Conservation (phyloP, 1,140 invertebrate species). For the Ladona fulva region DNA sequence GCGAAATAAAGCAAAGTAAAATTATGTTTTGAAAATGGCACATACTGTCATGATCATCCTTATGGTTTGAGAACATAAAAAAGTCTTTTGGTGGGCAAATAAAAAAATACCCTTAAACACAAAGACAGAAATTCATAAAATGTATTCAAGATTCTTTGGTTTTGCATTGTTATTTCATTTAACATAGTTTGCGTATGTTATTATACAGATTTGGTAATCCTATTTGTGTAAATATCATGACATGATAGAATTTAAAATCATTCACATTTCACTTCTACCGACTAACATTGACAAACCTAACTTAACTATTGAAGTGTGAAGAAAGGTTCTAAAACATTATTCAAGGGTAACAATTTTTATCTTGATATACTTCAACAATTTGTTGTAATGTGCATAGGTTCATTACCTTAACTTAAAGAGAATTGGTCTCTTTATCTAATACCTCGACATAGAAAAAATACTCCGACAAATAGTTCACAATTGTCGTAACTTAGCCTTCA, state of each 20-base stretch:
- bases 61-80: not conserved
- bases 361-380: too few species aligned
- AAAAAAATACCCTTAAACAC: not conserved
- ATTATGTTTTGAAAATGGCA: not conserved
- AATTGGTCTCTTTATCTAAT: not conserved
- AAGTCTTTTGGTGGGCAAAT: not conserved
- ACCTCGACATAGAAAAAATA: not conserved
- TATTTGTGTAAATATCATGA: too few species aligned
- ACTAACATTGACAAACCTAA: too few species aligned
- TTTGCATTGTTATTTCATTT: not conserved
- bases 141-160: not conserved
- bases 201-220: too few species aligned
- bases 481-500: too few species aligned
- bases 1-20: not conserved
- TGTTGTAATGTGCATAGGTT: too few species aligned
- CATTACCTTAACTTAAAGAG: not conserved
- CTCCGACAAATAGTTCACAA: not conserved
- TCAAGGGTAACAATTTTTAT: too few species aligned
- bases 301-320: too few species aligned
- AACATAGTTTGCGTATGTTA: too few species aligned
- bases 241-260: too few species aligned
- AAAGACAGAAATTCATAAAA: not conserved
- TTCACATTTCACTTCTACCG: too few species aligned
- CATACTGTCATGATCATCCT: not conserved
- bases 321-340: too few species aligned